Percentiles rank a stretch among this genome's conserved stretches.
Evolutionary conservation across 2,888 invertebrate genomes (phyloP).

Genomic region (Strigamia crassipes): DNA sequence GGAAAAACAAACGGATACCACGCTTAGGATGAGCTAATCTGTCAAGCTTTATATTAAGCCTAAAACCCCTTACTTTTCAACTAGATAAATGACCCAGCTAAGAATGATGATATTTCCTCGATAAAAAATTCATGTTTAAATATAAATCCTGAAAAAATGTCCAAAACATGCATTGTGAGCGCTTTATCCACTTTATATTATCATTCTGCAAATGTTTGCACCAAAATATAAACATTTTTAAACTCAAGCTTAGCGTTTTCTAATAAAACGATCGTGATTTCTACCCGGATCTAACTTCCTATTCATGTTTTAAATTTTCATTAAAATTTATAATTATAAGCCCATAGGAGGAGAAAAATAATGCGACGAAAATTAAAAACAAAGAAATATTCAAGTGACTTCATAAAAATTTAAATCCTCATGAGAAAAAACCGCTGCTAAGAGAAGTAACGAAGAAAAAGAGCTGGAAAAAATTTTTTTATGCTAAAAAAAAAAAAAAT

Average conservation of each 20-base stretch:
- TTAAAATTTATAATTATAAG: constrained; percentile 28
- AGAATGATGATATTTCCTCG: not conserved
- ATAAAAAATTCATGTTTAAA: not conserved
- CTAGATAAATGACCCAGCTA: not conserved
- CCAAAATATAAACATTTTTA: not conserved
- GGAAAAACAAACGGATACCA: constrained; percentile 28
- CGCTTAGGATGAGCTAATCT: not conserved
- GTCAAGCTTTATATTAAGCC: constrained; percentile 39
- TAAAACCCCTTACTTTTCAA: constrained; percentile 20
- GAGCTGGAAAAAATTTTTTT: not conserved
- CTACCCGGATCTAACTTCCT: not conserved
- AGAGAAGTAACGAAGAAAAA: not conserved
- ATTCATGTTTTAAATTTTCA: constrained; percentile 11
- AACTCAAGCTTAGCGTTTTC: not conserved
- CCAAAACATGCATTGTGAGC: not conserved
- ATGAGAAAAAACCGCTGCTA: constrained; percentile 3
- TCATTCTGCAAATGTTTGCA: not conserved
- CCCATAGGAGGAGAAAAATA: not conserved
- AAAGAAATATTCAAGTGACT: constrained; percentile 27
- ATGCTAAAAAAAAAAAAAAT: constrained; percentile 31
- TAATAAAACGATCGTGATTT: too few relatives aligned
- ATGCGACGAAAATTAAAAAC: not conserved
- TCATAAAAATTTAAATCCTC: constrained; percentile 25
- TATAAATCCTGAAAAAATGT: not conserved
- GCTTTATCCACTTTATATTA: not conserved